Base-by-base conservation (phyloP, 1,140 invertebrate genomes). In the Oryctes rhinoceros region DNA sequence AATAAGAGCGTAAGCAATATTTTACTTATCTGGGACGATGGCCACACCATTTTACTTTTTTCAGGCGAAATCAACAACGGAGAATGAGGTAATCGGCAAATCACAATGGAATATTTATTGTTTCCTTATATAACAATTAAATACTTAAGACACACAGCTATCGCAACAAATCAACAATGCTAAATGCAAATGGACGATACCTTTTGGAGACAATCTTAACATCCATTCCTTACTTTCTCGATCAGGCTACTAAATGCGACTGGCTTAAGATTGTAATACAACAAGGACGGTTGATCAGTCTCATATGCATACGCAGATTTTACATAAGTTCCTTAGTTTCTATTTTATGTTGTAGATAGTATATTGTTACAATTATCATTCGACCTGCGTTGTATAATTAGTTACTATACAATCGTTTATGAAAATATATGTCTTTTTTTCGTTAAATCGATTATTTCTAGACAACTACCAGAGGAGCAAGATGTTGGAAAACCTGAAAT, bases 1-100 rank as follows among this genome's bases (percentile, higher is more conserved):
- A 90, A 86, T 49, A 91, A 85, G 48, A 90, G 81, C 15, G 85
- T 84, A 59, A 91, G 85, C 82, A 91, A 84, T 67, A 90, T 84
- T 84, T 91, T 91, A 86, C 90, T 91, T 71, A 91, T 88, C 85
- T 90, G 89, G 44, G 90, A 90, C 78, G 90, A 90, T 67, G 90
- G 90, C 11, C 90, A 89, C 80, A 91, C 87, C 90, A 91, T 91
- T 87, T 88, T 90, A 13, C 18, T 67, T 65, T 44, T 49, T 20
- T 76, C 7, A 76, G 15, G 37, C n/a, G 15, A 47, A 76, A 62
- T 80, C 35, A 79, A 76, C 74, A 71, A 24, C 11, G 67, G 11
- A 71, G 11, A 75, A 75, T 37, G 30, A 37, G 39, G 71, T 75
- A 75, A 75, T 75, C 13, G 5, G 71, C 30, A 75, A 75, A 44